Evolutionary conservation across 2,113 vertebrate genomes (phyloP).

Genomic region (Paratilapia polleni): DNA sequence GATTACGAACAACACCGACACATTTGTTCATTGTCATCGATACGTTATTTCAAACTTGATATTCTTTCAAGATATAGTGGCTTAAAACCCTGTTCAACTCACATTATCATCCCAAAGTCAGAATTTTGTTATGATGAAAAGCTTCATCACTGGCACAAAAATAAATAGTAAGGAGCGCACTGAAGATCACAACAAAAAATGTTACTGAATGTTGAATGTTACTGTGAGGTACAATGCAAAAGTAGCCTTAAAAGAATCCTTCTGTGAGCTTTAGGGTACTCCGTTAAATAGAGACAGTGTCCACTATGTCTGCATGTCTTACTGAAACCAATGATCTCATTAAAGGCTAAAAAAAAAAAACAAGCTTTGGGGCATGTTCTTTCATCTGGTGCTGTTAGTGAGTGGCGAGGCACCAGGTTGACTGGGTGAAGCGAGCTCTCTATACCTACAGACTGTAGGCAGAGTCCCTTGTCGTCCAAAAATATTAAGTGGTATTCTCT

Average conservation of each 20-base stretch:
- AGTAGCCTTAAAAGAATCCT: not conserved
- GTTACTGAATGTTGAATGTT: not conserved
- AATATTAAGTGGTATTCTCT: not conserved
- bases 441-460: not conserved
- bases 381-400: not conserved
- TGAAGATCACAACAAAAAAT: not conserved
- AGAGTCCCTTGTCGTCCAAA: not conserved
- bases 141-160: not conserved
- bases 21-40: not conserved
- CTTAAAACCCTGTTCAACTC: not conserved
- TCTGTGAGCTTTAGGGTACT: not conserved
- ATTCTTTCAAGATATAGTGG: not conserved
- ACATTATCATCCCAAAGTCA: not conserved
- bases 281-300: not conserved
- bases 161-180: slow-evolving; percentile 4
- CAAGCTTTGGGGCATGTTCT: not conserved
- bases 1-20: not conserved
- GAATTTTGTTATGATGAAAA: not conserved
- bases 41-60: not conserved
- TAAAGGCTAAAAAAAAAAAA: not conserved
- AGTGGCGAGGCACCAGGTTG: not conserved
- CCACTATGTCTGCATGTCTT: not conserved
- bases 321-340: not conserved
- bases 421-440: not conserved
- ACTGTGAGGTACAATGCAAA: not conserved